Conservation (phyloP, 2,888 invertebrate genomes). For the Gastracanthus pulcherrimus region DNA sequence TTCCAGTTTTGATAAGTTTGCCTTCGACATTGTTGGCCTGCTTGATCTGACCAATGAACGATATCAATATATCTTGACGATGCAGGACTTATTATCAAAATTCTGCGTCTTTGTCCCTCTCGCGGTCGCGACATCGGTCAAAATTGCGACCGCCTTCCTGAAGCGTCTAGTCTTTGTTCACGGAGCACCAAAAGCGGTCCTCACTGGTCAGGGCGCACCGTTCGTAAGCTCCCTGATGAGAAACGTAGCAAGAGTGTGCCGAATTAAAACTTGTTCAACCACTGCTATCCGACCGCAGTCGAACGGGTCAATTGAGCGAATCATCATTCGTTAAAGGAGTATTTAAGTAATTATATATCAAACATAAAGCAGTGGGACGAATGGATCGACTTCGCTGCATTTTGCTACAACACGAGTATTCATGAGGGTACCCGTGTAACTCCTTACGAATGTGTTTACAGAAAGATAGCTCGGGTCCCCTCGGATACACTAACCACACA, state of each 20-base stretch:
- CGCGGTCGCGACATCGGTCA: neutral
- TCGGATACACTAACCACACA: neutral
- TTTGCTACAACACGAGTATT: conserved; percentile 24
- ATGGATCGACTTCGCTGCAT: conserved; percentile 3
- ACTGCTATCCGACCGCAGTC: too few species aligned
- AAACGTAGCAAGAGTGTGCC: too few species aligned
- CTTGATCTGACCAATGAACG: too few species aligned
- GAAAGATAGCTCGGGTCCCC: neutral
- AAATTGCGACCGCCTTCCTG: neutral
- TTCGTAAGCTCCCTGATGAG: too few species aligned
- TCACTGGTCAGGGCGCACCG: too few species aligned
- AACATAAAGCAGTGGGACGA: neutral
- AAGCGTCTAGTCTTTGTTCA: too few species aligned
- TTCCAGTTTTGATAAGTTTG: neutral
- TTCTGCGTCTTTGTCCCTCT: neutral
- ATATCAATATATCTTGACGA: neutral
- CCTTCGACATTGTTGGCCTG: neutral
- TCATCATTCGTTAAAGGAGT: conserved; percentile 26
- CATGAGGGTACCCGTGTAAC: too few species aligned
- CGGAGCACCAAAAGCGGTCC: too few species aligned
- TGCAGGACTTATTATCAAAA: conserved; percentile 19
- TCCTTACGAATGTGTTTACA: neutral
- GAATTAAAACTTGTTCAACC: too few species aligned
- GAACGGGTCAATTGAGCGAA: conserved; percentile 3
- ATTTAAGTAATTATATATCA: conserved; percentile 5